Evolutionary conservation across 2,797 vertebrate genomes (phyloP).

Genomic region (Alosa sapidissima): DNA sequence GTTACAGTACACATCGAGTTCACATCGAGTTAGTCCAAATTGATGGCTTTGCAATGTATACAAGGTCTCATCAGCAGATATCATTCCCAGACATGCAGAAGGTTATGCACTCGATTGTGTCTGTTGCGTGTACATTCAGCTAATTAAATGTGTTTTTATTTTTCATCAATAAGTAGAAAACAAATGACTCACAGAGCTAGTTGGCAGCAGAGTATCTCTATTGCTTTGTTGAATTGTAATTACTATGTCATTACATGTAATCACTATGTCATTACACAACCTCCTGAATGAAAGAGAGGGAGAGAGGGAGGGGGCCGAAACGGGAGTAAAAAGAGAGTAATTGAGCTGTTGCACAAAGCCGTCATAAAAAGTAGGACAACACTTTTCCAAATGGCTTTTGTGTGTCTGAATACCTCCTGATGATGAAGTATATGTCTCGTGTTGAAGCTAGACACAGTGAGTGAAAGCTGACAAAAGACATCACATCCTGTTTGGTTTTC

Average conservation of each 20-base stretch:
- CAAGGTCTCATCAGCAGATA: background rate
- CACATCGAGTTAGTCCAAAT: background rate
- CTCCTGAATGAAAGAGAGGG: background rate
- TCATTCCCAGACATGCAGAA: background rate
- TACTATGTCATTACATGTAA: background rate
- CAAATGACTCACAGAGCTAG: background rate
- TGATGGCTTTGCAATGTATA: background rate
- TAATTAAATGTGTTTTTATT: background rate
- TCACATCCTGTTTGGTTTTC: slow-evolving; percentile 47
- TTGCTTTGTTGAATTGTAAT: background rate
- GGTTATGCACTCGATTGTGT: background rate
- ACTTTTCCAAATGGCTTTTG: background rate
- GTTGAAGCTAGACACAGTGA: background rate
- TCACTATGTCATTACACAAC: background rate
- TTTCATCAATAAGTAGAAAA: background rate
- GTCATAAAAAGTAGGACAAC: background rate
- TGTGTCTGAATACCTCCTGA: background rate
- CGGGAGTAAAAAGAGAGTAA: background rate
- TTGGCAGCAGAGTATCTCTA: background rate
- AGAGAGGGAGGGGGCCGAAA: background rate
- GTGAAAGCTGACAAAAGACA: background rate
- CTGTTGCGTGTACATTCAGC: background rate
- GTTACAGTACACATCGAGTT: background rate
- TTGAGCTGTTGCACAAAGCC: background rate
- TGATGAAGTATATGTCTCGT: background rate